These are phyloP conservation scores for Apocrypta bakeri DNA, from an alignment of 1,140 invertebrate genomes.

Conservation along the genomic window DNA sequence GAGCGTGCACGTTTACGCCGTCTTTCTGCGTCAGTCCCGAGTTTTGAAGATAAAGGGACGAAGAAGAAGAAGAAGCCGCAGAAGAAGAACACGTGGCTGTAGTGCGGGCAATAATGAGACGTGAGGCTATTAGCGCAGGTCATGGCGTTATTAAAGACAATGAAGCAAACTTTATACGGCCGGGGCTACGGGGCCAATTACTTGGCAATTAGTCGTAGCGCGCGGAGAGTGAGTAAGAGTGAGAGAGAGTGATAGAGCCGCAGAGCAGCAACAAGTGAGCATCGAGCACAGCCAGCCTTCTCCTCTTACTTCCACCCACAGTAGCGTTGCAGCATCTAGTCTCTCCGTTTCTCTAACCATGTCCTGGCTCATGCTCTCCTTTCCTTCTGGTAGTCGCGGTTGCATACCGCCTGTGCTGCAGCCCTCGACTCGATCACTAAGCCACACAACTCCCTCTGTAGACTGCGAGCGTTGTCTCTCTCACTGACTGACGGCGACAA, in stretches of 20 bases:
- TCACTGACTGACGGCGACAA: neutral
- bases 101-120: constrained; percentile 59
- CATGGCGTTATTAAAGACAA: constrained; percentile 75
- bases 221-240: neutral
- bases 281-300: neutral
- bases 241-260: constrained; percentile 19
- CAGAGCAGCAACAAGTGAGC: constrained; percentile 71
- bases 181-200: constrained; percentile 67
- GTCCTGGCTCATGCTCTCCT: neutral
- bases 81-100: constrained; percentile 21
- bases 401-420: neutral
- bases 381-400: neutral
- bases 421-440: neutral
- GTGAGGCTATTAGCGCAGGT: constrained; percentile 71
- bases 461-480: neutral
- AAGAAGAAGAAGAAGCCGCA: neutral
- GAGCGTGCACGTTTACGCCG: neutral
- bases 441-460: neutral
- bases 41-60: neutral
- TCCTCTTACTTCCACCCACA: neutral
- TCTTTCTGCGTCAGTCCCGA: neutral
- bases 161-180: constrained; percentile 74
- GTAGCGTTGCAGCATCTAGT: neutral
- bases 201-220: constrained; percentile 72
- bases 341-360: neutral